These are phyloP conservation scores for Parnassius smintheus DNA, from an alignment of 2,888 invertebrate genomes.

Conservation along the genomic window DNA sequence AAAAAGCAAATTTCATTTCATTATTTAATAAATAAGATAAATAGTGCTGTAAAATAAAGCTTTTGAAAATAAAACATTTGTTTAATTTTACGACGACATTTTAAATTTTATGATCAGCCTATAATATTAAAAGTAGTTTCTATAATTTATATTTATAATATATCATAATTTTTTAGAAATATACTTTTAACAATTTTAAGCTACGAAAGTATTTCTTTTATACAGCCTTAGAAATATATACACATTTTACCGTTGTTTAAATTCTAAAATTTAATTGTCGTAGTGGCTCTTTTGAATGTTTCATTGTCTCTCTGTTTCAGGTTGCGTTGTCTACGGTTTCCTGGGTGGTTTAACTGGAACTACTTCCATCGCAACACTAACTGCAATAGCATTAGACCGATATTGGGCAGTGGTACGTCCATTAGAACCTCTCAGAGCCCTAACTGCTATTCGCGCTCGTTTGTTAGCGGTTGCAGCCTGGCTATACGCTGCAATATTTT, in stretches of 20 bases:
- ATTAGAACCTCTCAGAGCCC: constrained; percentile 83
- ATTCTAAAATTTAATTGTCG: neutral
- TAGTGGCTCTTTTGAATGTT: neutral
- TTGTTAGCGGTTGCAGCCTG: constrained; percentile 84
- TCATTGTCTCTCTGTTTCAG: constrained; percentile 65
- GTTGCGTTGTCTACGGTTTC: constrained; percentile 90
- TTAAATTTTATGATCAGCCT: too few species aligned
- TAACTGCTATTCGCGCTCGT: constrained; percentile 82
- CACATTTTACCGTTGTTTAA: too few species aligned
- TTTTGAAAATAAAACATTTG: too few species aligned
- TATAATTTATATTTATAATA: too few species aligned
- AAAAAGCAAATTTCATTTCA: neutral
- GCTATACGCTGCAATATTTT: constrained; percentile 87
- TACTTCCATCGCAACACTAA: constrained; percentile 89
- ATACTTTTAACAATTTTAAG: too few species aligned
- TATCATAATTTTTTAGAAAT: too few species aligned
- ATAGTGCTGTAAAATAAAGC: too few species aligned
- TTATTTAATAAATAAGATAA: too few species aligned
- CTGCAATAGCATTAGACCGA: constrained; percentile 90
- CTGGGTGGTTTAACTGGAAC: constrained; percentile 90
- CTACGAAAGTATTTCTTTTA: too few species aligned
- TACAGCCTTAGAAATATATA: too few species aligned
- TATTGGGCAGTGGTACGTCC: constrained; percentile 92
- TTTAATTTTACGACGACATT: too few species aligned
- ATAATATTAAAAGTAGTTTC: too few species aligned